These are phyloP conservation scores for Lordiphosa collinella DNA, from an alignment of 1,140 invertebrate genomes.

Conservation along the genomic window DNA sequence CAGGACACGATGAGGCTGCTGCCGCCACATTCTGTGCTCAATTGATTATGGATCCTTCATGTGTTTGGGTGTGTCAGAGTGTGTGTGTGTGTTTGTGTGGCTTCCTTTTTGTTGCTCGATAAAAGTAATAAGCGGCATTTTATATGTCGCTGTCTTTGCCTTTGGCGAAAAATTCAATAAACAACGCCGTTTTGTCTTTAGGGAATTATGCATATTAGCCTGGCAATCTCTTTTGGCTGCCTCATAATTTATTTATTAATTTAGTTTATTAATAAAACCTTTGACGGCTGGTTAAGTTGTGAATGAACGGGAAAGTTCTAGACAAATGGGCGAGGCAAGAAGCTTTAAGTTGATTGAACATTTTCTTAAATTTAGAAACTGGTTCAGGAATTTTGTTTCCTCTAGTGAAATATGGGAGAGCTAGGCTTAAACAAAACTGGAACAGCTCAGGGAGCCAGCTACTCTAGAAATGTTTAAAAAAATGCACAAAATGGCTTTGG, in stretches of 20 bases:
- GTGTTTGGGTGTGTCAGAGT: constrained; percentile 10
- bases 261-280: constrained; percentile 54
- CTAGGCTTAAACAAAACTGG: too few relatives aligned
- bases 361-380: too few relatives aligned
- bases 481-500: too few relatives aligned
- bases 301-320: too few relatives aligned
- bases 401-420: too few relatives aligned
- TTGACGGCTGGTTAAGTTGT: too few relatives aligned
- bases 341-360: too few relatives aligned
- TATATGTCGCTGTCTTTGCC: constrained; percentile 24
- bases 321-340: too few relatives aligned
- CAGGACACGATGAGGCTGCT: constrained; percentile 34
- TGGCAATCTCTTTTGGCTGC: constrained; percentile 6
- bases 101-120: constrained; percentile 46
- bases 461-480: too few relatives aligned
- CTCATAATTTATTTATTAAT: constrained; percentile 72
- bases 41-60: constrained; percentile 71
- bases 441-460: too few relatives aligned
- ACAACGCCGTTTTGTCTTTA: constrained; percentile 52
- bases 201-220: constrained; percentile 70
- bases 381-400: too few relatives aligned
- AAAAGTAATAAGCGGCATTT: constrained; percentile 71
- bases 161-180: constrained; percentile 42
- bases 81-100: neutral
- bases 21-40: constrained; percentile 34